Evolutionary conservation across 2,113 vertebrate genomes (phyloP).

Genomic region (Epinephelus lanceolatus): DNA sequence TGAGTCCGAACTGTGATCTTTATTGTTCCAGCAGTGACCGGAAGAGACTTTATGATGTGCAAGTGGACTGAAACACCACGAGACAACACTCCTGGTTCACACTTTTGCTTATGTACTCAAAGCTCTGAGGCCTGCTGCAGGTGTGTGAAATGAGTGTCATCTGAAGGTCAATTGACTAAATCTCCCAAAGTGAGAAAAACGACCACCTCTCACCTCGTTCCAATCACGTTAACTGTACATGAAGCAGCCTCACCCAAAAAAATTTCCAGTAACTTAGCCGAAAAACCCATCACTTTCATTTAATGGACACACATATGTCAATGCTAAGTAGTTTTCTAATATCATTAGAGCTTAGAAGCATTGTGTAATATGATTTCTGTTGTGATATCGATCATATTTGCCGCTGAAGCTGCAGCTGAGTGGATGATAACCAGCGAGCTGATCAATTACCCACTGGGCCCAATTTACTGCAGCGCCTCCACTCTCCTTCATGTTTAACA

Average conservation of each 20-base stretch:
- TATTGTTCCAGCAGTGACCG: constrained; percentile 7
- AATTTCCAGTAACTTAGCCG: constrained; percentile 10
- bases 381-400: constrained; percentile 64
- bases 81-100: background rate
- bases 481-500: constrained; percentile 10
- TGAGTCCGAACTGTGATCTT: constrained; percentile 30
- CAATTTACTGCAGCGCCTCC: constrained; percentile 41
- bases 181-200: constrained; percentile 21
- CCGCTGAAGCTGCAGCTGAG: constrained; percentile 36
- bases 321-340: constrained; percentile 56
- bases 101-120: background rate
- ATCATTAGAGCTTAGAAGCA: constrained; percentile 36
- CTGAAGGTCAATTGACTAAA: constrained; percentile 18
- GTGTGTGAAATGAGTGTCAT: constrained; percentile 19
- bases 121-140: background rate
- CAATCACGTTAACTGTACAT: constrained; percentile 10
- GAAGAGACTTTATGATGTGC: constrained; percentile 2
- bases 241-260: background rate
- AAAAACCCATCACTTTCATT: constrained; percentile 13
- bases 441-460: constrained; percentile 57
- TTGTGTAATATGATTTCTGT: constrained; percentile 56
- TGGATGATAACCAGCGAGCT: constrained; percentile 33
- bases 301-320: constrained; percentile 39
- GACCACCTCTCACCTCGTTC: constrained; percentile 12
- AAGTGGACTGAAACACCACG: background rate